Base-by-base conservation (phyloP, 2,888 invertebrate genomes). In the Calliopum simillimum region DNA sequence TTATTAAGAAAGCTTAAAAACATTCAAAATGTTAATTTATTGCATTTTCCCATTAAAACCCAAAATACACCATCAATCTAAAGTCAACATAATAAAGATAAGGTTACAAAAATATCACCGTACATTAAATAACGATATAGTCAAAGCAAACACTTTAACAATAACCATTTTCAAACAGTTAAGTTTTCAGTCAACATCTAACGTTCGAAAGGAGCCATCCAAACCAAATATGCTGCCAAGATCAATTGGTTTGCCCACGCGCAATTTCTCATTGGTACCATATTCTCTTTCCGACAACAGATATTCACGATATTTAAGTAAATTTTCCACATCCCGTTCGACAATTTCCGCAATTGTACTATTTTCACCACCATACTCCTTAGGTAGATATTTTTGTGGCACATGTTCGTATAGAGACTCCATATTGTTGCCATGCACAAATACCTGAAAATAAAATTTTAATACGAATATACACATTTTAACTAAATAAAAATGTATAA, bases 351-450 rank as follows among this genome's bases (percentile, higher is more conserved):
- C 74, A 33, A 89, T 78, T 55, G 88, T 86, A 75, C 88, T 88
- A 74, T 88, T 89, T 47, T 87, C 87, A 3, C 92, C 92, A 14
- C 92, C 92, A 78, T 91, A 91, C 78, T 92, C 91, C 3, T 81
- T 85, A 2, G 92, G 92, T 41, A 92, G 82, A 68, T 90, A 85
- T 23, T 88, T 86, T 78, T 88, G 87, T 0, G 91, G 90, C 21
- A 92, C 84, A 71, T 87, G 77, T 73, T 89, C 85, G 77, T 89
- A 89, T 70, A 92, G 81, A 44, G 88, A 88, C 2, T 90, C 88
- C 72, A 87, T 85, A 76, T 88, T 78, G 76, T 86, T 87, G 68
- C 88, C 88, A 74, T 90, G 89, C 41, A 90, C 86, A 80, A 85
- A 87, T 47, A 90, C 74, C 91, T 90, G 80, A 16, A 12, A 58